Evolutionary conservation across 1,140 invertebrate genomes (phyloP).

Genomic region (Lordiphosa collinella): DNA sequence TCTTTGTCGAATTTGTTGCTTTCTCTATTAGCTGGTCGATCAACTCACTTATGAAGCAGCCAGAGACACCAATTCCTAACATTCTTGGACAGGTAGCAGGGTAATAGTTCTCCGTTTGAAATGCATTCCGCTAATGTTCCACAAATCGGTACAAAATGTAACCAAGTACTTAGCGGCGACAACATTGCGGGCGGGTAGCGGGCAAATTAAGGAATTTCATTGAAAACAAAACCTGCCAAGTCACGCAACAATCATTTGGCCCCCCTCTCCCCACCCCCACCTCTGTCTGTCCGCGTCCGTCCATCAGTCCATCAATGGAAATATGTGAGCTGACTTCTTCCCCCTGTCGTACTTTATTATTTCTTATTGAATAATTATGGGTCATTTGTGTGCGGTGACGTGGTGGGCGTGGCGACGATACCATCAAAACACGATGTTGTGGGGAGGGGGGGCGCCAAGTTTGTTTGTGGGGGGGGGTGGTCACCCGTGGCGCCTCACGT

Average conservation of each 20-base stretch:
- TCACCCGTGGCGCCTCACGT: constrained; percentile 50
- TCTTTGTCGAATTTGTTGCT: too few relatives aligned
- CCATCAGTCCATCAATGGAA: constrained; percentile 60
- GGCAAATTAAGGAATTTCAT: constrained; percentile 74
- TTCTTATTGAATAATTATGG: constrained; percentile 78
- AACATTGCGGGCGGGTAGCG: constrained; percentile 34
- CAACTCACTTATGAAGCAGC: too few relatives aligned
- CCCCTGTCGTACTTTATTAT: constrained; percentile 57
- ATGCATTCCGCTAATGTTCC: too few relatives aligned
- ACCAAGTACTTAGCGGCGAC: constrained; percentile 68
- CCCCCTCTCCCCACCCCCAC: not conserved
- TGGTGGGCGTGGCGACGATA: constrained; percentile 55
- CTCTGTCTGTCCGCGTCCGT: not conserved
- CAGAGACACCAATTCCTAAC: too few relatives aligned
- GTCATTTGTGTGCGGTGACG: constrained; percentile 63
- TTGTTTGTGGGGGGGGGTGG: not conserved
- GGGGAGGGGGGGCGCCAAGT: not conserved
- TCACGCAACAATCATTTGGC: constrained; percentile 74
- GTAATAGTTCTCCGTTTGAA: too few relatives aligned
- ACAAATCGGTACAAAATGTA: constrained; percentile 52
- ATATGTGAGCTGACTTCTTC: constrained; percentile 27
- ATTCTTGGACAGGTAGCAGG: too few relatives aligned
- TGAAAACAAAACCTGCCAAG: constrained; percentile 59
- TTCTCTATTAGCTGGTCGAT: too few relatives aligned
- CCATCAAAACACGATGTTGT: constrained; percentile 26